phyloP scores from a whole-genome alignment of 2,113 vertebrate species.

The Galemys pyrenaicus region DNA sequence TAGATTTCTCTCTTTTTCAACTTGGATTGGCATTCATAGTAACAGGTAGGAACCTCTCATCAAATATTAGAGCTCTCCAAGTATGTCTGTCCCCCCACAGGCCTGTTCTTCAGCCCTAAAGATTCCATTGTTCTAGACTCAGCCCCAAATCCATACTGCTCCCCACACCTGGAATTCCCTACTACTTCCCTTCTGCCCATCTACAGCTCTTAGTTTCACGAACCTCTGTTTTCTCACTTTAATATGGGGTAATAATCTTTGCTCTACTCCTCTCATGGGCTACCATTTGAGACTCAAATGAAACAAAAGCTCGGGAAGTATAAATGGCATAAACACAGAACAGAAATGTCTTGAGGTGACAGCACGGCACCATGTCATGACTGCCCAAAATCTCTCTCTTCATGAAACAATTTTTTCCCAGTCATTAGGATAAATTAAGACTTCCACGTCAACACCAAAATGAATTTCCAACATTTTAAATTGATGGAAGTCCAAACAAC shows the following conservation, averaged over 20 bases:
- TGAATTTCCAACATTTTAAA: neutral
- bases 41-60: neutral
- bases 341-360: neutral
- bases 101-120: neutral
- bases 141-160: fast-evolving
- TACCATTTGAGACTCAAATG: neutral
- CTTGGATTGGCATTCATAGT: neutral
- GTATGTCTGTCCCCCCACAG: neutral
- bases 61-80: neutral
- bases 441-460: neutral
- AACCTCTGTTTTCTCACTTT: neutral
- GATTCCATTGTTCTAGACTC: neutral
- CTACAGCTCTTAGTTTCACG: neutral
- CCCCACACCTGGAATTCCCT: neutral
- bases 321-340: neutral
- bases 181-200: neutral
- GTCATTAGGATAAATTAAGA: neutral
- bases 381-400: neutral
- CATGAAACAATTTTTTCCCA: neutral
- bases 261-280: neutral
- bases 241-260: neutral
- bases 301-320: neutral
- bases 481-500: neutral
- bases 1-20: neutral
- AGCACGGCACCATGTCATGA: neutral